Evolutionary conservation across 1,140 invertebrate species (phyloP), one percentile per base, ranked within the genome.

Genomic region (Lepidurus arcticus): DNA sequence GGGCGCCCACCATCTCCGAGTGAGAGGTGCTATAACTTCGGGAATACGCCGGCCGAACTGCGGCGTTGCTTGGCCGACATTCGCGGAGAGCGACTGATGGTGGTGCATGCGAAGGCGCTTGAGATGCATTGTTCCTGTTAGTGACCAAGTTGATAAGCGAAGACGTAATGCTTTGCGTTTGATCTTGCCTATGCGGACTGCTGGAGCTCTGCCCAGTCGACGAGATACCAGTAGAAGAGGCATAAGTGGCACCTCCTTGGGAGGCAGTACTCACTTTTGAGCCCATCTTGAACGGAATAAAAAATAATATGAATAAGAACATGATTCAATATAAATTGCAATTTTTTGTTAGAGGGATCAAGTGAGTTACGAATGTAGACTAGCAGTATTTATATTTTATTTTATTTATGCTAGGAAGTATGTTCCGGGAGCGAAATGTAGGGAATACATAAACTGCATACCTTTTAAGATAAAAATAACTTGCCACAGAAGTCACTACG

Each of bases 31-130:
- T 26, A 47, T 34, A 47, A 45, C 47, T 44, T 42, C 75, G 44
- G 75, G 75, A 76, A 76, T 76, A 47, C 42, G 43, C 75, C 34
- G 47, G 44, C n/a, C 75, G 26, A 44, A 75, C 42, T 75, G 74
- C 74, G 42, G 24, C 42, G 43, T 44, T 13, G n/a, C 13, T 16
- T 26, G 13, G 74, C 4, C 74, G 74, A 43, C 74, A 75, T n/a
- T 75, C 74, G 4, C 26, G 42, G 11, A n/a, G 53, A n/a, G 53
- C 6, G 21, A 65, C 53, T 13, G 53, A 16, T 21, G 53, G n/a
- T 21, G n/a, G 13, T 1, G 9, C 53, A 65, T 21, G 16, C 53
- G 21, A 21, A n/a, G 13, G 6, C 6, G 53, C 16, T 65, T 65
- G 53, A 21, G 53, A 21, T 9, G 53, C 13, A n/a, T 13, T 7